Conservation (phyloP, 2,113 vertebrate genomes). For the Labrus mixtus region DNA sequence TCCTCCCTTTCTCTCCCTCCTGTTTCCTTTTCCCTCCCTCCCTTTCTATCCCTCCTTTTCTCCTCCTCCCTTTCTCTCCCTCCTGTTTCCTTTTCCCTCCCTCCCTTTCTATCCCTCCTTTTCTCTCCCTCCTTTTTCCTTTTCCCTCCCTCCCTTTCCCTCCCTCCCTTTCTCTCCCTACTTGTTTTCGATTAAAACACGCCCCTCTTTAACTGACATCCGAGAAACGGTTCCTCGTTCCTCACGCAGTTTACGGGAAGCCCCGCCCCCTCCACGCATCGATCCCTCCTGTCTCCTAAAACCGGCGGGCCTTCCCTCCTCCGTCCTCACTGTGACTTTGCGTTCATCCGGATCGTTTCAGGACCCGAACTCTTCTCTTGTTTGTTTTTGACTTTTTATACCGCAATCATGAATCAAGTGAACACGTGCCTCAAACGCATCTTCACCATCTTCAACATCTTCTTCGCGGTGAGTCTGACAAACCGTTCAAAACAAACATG, state of each 20-base stretch:
- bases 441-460: constrained; percentile 67
- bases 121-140: background rate
- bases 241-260: background rate
- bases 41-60: background rate
- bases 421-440: constrained; percentile 55
- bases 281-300: background rate
- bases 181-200: too few relatives aligned
- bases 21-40: too few relatives aligned
- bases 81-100: background rate
- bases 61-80: background rate
- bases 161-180: background rate
- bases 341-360: accelerated
- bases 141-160: background rate
- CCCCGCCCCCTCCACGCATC: background rate
- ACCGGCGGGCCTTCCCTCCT: background rate
- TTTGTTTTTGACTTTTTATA: too few relatives aligned
- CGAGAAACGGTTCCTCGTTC: accelerated
- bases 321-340: background rate
- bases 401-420: constrained; percentile 44
- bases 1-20: too few relatives aligned
- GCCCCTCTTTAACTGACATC: background rate
- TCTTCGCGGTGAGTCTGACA: constrained; percentile 68
- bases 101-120: too few relatives aligned
- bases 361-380: accelerated
- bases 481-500: background rate